Conservation (phyloP, 2,113 vertebrate genomes). For the Miniopterus natalensis region DNA sequence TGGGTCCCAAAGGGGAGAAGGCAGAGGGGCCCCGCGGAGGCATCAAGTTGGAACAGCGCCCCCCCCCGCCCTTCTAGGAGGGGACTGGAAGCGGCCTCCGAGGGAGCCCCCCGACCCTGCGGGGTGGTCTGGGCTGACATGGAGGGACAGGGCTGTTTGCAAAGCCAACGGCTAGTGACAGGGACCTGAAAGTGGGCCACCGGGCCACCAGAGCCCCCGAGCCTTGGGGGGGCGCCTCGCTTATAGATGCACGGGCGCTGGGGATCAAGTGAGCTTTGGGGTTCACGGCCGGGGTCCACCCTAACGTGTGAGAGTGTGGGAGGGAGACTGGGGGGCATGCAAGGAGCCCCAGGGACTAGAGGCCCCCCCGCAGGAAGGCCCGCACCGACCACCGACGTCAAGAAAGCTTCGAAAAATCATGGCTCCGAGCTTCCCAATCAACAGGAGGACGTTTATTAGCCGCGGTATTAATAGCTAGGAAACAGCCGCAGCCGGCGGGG, state of each 20-base stretch:
- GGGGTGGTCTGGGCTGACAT: not conserved
- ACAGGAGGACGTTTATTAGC: constrained; percentile 75
- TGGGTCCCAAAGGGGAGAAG: not conserved
- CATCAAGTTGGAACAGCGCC: not conserved
- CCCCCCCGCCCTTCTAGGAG: not conserved
- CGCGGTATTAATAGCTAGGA: constrained; percentile 78
- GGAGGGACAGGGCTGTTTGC: not conserved
- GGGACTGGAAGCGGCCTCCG: not conserved
- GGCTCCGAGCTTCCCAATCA: constrained; percentile 68
- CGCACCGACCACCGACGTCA: constrained; percentile 39
- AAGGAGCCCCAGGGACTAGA: not conserved
- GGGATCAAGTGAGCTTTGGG: not conserved
- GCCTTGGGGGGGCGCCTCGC: not conserved
- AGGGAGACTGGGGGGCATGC: not conserved
- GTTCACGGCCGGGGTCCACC: not conserved
- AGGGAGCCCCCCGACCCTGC: not conserved
- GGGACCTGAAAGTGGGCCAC: not conserved
- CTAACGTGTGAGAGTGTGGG: not conserved
- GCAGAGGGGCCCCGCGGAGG: not conserved
- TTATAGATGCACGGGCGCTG: not conserved
- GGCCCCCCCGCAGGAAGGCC: not conserved
- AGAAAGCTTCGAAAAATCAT: constrained; percentile 67
- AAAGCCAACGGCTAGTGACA: not conserved
- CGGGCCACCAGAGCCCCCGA: fast-evolving
- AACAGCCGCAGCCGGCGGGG: constrained; percentile 68